phyloP scores from a whole-genome alignment of 2,113 vertebrate genomes.

The Grammomys dolichurus region DNA sequence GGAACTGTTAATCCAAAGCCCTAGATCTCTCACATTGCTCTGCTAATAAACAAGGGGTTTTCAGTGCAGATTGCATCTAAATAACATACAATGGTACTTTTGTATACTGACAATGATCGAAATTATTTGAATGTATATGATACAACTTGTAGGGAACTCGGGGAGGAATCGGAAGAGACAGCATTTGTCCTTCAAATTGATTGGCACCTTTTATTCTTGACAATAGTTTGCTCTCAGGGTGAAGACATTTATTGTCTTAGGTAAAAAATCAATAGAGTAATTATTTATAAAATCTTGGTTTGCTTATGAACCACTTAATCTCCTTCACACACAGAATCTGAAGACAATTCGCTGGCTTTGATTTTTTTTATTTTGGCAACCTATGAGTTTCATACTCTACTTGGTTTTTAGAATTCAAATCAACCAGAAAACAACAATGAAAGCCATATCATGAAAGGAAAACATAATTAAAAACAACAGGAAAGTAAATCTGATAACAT shows the following conservation, averaged over 20 bases:
- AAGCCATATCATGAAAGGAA: not conserved
- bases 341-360: slow-evolving; percentile 19
- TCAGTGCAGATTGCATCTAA: slow-evolving; percentile 18
- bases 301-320: not conserved
- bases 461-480: not conserved
- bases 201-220: not conserved
- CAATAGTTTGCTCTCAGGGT: not conserved
- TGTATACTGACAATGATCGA: not conserved
- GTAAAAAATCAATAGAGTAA: slow-evolving; percentile 50
- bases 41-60: not conserved
- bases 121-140: not conserved
- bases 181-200: not conserved
- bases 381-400: not conserved
- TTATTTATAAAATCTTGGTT: not conserved
- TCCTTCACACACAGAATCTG: not conserved
- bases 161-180: not conserved
- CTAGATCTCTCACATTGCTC: not conserved
- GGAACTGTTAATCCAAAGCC: not conserved
- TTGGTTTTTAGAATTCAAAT: slow-evolving; percentile 29
- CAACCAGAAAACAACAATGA: not conserved
- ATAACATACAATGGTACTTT: slow-evolving; percentile 1
- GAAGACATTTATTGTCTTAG: not conserved
- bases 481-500: not conserved
- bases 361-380: not conserved
- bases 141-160: not conserved